Base-by-base conservation (phyloP, 2,113 vertebrate species). In the Bujurquina vittata region DNA sequence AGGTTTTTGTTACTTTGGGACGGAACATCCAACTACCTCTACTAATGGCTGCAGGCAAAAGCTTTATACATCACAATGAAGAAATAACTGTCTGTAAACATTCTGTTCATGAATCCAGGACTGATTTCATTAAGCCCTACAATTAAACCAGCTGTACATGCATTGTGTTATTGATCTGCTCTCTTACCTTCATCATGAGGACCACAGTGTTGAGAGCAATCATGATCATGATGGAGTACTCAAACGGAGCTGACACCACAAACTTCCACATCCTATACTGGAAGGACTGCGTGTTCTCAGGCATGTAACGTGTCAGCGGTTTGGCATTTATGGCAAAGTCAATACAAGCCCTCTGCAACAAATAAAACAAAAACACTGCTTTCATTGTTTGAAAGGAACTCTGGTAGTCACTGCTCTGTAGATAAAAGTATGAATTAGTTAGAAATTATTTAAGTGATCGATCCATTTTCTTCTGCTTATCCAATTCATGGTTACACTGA, bases 181-280 rank as follows among this genome's bases (percentile, higher is more conserved):
- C 26, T 33, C 75, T 75, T 73, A 99, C 98, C 97, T 99, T 99
- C 98, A 99, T 99, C 98, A 99, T 99, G 63, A 99, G 96, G 20
- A 99, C 98, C 59, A 98, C 96, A 0, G 98, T 99, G 91, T 99
- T 99, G 93, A 99, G 96, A 2, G 98, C 98, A 1, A 99, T 99
- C 97, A 99, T 98, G 84, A 97, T 97, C 97, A 99, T 98, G 90
- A 99, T 99, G 86, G 98, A 98, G 89, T 99, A 99, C 81, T 99
- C 98, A 23, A 99, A 99, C 10, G 98, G 98, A 10, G 97, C 95
- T 0, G 98, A 99, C 49, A 99, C 98, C 86, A 99, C 98, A 18
- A 99, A 99, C 46, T 97, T 97, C 98, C 98, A 99, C 91, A 98
- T 97, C 94, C 96, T 96, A 93, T 99, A 99, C 95, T 99, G 98